phyloP scores from a whole-genome alignment of 2,888 invertebrate species.

The Acanthosepion lycidas region DNA sequence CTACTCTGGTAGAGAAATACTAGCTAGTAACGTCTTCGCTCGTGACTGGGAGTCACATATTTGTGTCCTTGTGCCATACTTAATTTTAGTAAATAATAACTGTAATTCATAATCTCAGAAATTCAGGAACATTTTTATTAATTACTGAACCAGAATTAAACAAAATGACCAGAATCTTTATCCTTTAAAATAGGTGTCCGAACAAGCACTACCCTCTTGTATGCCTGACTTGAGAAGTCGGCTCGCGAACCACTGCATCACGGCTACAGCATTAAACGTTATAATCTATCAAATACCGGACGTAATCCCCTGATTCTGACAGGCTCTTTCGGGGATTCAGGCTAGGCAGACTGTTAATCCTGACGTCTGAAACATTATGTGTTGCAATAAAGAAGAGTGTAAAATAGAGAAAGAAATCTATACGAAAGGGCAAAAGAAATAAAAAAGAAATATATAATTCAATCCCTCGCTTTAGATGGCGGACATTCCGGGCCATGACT shows the following conservation, averaged over 20 bases:
- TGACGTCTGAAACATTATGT: not conserved
- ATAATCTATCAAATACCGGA: not conserved
- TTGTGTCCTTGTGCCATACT: no score
- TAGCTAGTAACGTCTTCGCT: no score
- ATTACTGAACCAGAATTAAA: no score
- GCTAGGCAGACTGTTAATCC: not conserved
- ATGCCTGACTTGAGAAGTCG: not conserved
- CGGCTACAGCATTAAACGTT: not conserved
- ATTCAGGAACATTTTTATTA: no score
- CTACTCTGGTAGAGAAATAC: no score
- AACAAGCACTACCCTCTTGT: not conserved
- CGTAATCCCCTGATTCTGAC: not conserved
- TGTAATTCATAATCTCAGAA: no score
- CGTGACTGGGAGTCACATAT: no score
- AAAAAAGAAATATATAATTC: not conserved
- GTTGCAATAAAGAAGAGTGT: conserved; percentile 1
- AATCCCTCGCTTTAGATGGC: not conserved
- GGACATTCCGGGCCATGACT: not conserved
- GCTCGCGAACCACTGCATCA: not conserved
- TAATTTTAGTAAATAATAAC: no score
- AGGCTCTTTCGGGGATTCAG: not conserved
- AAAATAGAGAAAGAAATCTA: not conserved
- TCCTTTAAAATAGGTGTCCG: no score
- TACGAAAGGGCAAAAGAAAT: no score
- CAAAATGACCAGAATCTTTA: no score